phyloP scores from a whole-genome alignment of 92 coral and sea anemone species.

The Parazoanthus atlanticus region DNA sequence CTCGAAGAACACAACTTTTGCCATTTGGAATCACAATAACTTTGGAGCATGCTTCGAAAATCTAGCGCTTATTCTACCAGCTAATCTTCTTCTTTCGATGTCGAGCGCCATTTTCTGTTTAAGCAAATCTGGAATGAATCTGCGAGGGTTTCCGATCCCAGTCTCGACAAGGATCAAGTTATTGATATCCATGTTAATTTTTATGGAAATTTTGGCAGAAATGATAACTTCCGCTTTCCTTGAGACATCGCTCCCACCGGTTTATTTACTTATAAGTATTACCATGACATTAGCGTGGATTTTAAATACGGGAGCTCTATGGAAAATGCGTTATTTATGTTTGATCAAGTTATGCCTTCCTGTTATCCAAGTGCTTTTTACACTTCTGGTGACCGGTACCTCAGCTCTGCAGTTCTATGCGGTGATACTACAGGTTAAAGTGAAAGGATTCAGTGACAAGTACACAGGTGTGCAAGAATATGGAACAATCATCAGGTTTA shows the following conservation, averaged over 20 bases:
- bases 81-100: slow-evolving; percentile 66
- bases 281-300: slow-evolving; percentile 78
- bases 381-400: slow-evolving; percentile 52
- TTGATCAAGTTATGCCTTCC: slow-evolving; percentile 61
- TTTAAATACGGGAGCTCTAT: slow-evolving; percentile 59
- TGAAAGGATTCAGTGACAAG: slow-evolving; percentile 25
- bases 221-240: slow-evolving; percentile 47
- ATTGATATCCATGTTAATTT: slow-evolving; percentile 44
- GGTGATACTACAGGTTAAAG: slow-evolving; percentile 40
- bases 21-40: slow-evolving; percentile 61
- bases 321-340: slow-evolving; percentile 69
- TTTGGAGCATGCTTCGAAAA: slow-evolving; percentile 83
- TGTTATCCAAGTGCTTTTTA: slow-evolving; percentile 41
- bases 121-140: slow-evolving; percentile 45
- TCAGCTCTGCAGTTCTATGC: slow-evolving; percentile 68
- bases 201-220: slow-evolving; percentile 62
- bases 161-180: slow-evolving; percentile 61
- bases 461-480: slow-evolving; percentile 60
- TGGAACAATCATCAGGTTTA: slow-evolving; percentile 67
- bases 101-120: slow-evolving; percentile 64
- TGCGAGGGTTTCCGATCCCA: slow-evolving; percentile 42
- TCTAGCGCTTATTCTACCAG: slow-evolving; percentile 75
- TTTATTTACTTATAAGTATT: slow-evolving; percentile 60
- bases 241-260: slow-evolving; percentile 58
- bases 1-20: slow-evolving; percentile 51